These are phyloP conservation scores for Suricata suricatta DNA, from an alignment of 2,113 vertebrate genomes.

Conservation along the genomic window DNA sequence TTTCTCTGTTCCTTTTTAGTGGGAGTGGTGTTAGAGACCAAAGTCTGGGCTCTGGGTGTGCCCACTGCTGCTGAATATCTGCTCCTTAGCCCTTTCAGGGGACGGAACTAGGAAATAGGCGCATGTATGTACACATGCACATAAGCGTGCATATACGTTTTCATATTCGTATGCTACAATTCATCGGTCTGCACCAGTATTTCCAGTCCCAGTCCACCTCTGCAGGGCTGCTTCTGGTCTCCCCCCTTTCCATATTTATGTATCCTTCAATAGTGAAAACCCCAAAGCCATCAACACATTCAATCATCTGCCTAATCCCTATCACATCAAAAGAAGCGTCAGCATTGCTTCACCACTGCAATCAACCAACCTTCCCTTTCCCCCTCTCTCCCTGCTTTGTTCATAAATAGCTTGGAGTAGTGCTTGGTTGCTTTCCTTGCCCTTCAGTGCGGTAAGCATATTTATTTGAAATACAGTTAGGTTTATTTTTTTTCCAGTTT, in stretches of 20 bases:
- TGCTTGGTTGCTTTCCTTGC: neutral
- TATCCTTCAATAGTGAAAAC: neutral
- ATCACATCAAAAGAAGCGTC: neutral
- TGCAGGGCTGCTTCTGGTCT: neutral
- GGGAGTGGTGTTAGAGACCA: neutral
- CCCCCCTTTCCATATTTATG: neutral
- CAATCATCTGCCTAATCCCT: neutral
- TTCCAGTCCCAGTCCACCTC: neutral
- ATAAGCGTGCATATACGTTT: neutral
- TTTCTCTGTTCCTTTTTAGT: slow-evolving; percentile 7
- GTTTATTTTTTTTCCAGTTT: neutral
- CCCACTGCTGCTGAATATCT: neutral
- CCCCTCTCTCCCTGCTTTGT: neutral
- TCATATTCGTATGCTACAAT: neutral
- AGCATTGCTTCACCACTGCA: neutral
- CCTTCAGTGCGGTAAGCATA: neutral
- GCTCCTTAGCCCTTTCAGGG: neutral
- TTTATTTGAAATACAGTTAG: neutral
- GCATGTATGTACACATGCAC: neutral
- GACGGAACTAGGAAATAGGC: neutral
- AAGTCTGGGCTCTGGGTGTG: neutral
- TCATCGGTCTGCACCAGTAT: neutral
- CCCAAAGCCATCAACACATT: neutral
- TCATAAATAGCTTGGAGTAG: neutral
- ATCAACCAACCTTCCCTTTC: neutral